phyloP scores from a whole-genome alignment of 2,888 invertebrate genomes.

The Phalangium opilio region DNA sequence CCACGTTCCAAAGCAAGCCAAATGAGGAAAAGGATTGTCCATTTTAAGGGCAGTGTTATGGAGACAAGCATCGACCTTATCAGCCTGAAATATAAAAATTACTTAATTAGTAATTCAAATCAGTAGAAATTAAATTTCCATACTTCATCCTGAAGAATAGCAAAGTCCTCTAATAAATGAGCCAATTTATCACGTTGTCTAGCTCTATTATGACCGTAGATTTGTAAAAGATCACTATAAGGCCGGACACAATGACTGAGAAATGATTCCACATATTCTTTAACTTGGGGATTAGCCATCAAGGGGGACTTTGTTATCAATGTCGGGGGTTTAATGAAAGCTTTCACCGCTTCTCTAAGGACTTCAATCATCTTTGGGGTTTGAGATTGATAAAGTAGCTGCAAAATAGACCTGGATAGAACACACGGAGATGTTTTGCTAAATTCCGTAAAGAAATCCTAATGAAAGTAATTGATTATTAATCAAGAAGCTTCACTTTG shows the following conservation, averaged over 20 bases:
- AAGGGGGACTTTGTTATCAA: constrained; percentile 27
- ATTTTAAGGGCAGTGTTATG: constrained; percentile 51
- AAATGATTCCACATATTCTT: constrained; percentile 76
- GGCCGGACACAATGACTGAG: constrained; percentile 70
- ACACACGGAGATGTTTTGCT: constrained; percentile 45
- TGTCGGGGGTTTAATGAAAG: constrained; percentile 74
- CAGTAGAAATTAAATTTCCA: too few species aligned
- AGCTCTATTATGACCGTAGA: constrained; percentile 74
- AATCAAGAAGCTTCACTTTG: too few species aligned
- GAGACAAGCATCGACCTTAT: constrained; percentile 70
- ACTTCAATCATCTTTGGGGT: constrained; percentile 55
- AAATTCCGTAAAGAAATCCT: constrained; percentile 87
- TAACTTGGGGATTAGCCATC: constrained; percentile 54
- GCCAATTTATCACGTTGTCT: constrained; percentile 87
- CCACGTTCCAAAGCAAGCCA: constrained; percentile 86
- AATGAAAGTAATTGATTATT: constrained; percentile 2
- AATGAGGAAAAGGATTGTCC: constrained; percentile 51
- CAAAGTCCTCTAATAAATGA: constrained; percentile 74
- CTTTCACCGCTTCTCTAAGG: constrained; percentile 64
- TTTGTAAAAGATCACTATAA: constrained; percentile 57
- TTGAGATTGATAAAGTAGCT: constrained; percentile 39
- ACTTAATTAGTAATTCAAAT: too few species aligned
- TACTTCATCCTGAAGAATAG: constrained; percentile 80
- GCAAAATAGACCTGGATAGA: constrained; percentile 21
- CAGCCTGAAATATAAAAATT: constrained; percentile 45